Percentiles rank a stretch among this genome's conserved stretches.
phyloP scores from a whole-genome alignment of 2,797 vertebrate species.

The Prunella strophiata region DNA sequence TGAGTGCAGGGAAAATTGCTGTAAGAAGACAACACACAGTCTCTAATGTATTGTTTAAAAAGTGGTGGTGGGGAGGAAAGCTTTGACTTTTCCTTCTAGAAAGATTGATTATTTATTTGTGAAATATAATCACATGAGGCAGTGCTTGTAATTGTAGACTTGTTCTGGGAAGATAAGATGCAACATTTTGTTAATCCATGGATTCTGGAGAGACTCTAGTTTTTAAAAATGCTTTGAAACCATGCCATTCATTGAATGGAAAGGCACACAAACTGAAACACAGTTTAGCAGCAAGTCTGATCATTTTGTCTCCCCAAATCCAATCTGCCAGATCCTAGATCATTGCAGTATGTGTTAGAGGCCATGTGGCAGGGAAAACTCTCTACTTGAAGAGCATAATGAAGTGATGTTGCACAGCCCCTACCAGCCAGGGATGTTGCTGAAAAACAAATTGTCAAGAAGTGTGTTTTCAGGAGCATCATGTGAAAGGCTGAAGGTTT shows the following conservation, averaged over 20 bases:
- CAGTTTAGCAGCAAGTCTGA: neutral
- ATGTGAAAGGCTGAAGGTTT: neutral
- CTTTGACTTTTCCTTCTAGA: neutral
- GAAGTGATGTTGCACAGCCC: neutral
- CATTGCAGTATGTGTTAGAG: neutral
- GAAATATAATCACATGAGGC: neutral
- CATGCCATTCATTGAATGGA: neutral
- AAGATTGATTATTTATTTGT: neutral
- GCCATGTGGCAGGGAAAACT: neutral
- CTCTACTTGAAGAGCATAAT: neutral
- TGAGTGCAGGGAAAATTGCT: neutral
- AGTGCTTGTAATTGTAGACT: neutral
- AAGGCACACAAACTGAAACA: neutral
- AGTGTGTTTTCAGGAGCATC: neutral
- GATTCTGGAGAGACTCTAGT: neutral
- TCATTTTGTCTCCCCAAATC: neutral
- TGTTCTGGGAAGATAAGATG: neutral
- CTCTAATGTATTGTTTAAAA: neutral
- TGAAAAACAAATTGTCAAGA: neutral
- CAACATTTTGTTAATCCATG: neutral
- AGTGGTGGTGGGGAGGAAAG: neutral
- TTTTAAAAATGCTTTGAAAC: neutral
- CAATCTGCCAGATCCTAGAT: neutral
- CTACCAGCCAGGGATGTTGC: neutral
- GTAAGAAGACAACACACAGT: neutral